A percentile compares a stretch with the other conserved stretches of the same genome.
Conservation (phyloP, 2,113 vertebrate species). For the Xyrauchen texanus region DNA sequence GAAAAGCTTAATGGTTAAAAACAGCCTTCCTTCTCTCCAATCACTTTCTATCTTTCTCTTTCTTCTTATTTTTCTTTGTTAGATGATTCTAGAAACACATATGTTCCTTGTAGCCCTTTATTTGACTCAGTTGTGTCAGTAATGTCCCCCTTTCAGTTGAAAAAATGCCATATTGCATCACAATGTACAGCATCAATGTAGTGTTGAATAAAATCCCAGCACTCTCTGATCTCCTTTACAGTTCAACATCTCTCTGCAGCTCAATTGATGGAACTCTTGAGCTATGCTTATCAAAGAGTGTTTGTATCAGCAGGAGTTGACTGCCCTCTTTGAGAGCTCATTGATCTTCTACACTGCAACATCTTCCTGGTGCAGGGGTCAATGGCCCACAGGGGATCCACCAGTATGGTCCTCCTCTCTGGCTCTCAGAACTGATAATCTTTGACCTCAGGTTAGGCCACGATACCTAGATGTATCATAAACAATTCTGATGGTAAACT, state of each 20-base stretch:
- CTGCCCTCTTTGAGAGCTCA: conserved; percentile 50
- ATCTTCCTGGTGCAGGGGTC: conserved; percentile 22
- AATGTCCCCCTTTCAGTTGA: neutral
- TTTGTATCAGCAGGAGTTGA: conserved; percentile 46
- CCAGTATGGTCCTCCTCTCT: neutral
- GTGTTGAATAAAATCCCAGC: neutral
- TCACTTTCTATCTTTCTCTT: conserved; percentile 1
- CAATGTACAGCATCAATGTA: neutral
- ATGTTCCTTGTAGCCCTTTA: neutral
- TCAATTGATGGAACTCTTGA: conserved; percentile 43
- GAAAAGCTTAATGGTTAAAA: conserved; percentile 43
- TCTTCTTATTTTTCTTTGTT: neutral
- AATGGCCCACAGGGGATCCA: neutral
- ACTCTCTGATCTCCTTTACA: conserved; percentile 9
- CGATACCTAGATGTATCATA: neutral
- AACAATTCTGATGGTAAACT: neutral
- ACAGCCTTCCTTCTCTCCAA: neutral
- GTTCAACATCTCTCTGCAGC: conserved; percentile 47
- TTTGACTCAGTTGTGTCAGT: neutral
- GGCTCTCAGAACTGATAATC: neutral
- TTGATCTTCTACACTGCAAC: conserved; percentile 20
- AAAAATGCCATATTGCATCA: neutral
- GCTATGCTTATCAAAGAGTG: conserved; percentile 33
- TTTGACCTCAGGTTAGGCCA: neutral
- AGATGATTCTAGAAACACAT: neutral